A percentile compares a stretch with the other conserved stretches of the same genome.
Conservation (phyloP, 2,797 vertebrate genomes). For the Tympanoctomys barrerae region DNA sequence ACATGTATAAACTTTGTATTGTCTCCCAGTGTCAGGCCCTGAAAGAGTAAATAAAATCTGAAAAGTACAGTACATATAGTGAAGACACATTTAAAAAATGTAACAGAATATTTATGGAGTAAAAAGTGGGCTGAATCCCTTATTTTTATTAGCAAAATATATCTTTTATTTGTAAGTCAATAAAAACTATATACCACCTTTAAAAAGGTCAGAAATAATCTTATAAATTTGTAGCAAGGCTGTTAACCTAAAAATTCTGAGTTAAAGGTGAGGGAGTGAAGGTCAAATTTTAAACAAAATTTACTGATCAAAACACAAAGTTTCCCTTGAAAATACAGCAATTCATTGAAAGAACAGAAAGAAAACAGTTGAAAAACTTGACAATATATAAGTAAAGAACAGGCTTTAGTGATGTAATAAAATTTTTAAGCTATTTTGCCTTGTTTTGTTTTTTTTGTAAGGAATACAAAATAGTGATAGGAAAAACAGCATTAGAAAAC, state of each 20-base stretch:
- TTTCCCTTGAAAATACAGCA: background rate
- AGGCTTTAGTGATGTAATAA: background rate
- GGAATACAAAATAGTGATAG: too few species aligned
- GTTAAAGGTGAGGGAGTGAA: fast-evolving
- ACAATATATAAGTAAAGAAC: background rate
- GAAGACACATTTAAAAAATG: background rate
- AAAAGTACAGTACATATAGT: too few species aligned
- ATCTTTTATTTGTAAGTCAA: background rate
- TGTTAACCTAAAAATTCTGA: background rate
- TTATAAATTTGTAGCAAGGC: background rate
- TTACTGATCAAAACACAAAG: background rate
- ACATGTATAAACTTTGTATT: too few species aligned
- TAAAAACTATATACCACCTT: background rate
- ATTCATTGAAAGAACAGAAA: background rate
- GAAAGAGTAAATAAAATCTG: too few species aligned
- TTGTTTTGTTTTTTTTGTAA: background rate
- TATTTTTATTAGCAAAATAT: background rate
- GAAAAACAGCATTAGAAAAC: too few species aligned
- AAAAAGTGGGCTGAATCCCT: background rate
- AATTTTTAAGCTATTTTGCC: background rate
- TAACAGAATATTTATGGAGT: background rate
- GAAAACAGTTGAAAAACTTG: background rate
- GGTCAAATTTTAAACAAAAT: background rate
- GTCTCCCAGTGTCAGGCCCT: too few species aligned
- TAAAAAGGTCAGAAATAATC: background rate